Evolutionary conservation across 2,797 vertebrate species (phyloP).

Genomic region (Alectoris magna): DNA sequence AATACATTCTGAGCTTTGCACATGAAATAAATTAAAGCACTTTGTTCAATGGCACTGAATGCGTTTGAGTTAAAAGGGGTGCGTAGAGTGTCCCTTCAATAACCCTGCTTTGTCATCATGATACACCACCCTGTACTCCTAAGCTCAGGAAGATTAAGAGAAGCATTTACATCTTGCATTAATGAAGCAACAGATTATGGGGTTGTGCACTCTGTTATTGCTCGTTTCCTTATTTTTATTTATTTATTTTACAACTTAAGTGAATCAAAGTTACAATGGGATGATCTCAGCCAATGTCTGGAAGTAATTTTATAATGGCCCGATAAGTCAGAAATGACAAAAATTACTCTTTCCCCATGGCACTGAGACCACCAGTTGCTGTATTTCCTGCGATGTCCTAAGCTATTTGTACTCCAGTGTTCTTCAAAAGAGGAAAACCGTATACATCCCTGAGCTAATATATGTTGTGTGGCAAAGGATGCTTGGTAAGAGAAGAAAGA

Average conservation of each 20-base stretch:
- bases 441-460: constrained; percentile 16
- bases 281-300: constrained; percentile 58
- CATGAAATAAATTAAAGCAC: constrained; percentile 39
- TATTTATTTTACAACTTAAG: constrained; percentile 39
- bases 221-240: constrained; percentile 39
- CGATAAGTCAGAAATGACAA: constrained; percentile 47
- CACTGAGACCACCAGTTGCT: constrained; percentile 27
- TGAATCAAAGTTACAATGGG: constrained; percentile 26
- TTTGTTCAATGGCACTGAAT: constrained; percentile 8
- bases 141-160: constrained; percentile 48
- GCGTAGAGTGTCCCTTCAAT: constrained; percentile 38
- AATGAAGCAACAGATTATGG: constrained; percentile 40
- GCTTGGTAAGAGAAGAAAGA: constrained; percentile 8
- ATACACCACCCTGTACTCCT: constrained; percentile 14
- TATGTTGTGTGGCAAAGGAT: constrained; percentile 13
- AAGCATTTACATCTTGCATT: constrained; percentile 48
- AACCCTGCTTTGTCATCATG: constrained; percentile 36
- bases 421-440: not conserved
- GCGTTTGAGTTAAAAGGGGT: constrained; percentile 29
- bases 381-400: not conserved
- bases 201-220: constrained; percentile 32
- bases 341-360: not conserved
- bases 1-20: constrained; percentile 12
- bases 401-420: not conserved
- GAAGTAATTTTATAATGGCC: constrained; percentile 61